phyloP scores from a whole-genome alignment of 2,113 vertebrate species.

The Arizona elegans region DNA sequence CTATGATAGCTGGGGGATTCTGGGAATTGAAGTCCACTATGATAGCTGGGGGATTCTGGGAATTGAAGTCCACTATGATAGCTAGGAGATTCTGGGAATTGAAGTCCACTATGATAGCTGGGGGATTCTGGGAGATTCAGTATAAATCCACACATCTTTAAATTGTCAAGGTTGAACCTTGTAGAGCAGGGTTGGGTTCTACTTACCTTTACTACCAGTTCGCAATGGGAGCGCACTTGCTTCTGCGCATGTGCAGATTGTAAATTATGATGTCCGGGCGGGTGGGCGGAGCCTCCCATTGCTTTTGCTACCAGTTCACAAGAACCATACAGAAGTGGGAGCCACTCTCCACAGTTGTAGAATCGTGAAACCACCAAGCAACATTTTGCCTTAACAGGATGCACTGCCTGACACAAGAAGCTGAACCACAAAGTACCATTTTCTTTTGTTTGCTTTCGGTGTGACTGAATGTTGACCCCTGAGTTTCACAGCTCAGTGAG shows the following conservation, averaged over 20 bases:
- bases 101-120: background rate
- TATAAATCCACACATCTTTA: background rate
- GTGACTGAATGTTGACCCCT: background rate
- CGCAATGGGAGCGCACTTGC: too few relatives aligned
- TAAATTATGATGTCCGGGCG: too few relatives aligned
- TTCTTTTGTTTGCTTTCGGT: background rate
- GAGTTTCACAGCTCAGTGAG: background rate
- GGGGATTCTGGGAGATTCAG: background rate
- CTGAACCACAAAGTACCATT: background rate
- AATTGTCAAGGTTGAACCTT: background rate
- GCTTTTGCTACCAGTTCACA: too few relatives aligned
- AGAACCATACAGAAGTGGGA: too few relatives aligned
- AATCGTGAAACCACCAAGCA: background rate
- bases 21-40: background rate
- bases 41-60: background rate
- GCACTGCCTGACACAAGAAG: background rate
- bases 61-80: too few relatives aligned
- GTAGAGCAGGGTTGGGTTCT: too few relatives aligned
- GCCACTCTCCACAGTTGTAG: background rate
- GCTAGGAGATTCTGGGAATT: too few relatives aligned
- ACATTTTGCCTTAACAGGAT: background rate
- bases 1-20: too few relatives aligned
- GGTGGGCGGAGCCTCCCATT: too few relatives aligned
- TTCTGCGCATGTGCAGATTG: too few relatives aligned
- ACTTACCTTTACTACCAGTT: too few relatives aligned